phyloP scores from a whole-genome alignment of 2,113 vertebrate species.

The Prolemur simus region DNA sequence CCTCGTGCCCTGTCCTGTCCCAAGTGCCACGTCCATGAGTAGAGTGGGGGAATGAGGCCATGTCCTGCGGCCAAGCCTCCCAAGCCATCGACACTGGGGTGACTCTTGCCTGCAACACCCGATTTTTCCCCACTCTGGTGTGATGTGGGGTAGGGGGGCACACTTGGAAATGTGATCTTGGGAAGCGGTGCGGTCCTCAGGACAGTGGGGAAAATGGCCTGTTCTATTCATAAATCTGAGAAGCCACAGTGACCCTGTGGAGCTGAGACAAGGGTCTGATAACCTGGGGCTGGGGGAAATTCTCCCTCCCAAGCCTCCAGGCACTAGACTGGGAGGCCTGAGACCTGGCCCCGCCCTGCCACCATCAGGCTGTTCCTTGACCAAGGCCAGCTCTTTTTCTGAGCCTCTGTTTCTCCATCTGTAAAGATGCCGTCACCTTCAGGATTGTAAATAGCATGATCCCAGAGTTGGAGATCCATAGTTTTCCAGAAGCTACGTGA shows the following conservation, averaged over 20 bases:
- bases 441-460: neutral
- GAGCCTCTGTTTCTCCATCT: neutral
- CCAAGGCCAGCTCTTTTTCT: neutral
- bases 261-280: neutral
- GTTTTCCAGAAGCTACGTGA: neutral
- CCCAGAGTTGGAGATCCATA: neutral
- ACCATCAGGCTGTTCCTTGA: neutral
- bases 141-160: accelerated
- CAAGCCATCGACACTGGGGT: neutral
- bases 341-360: neutral
- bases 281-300: neutral
- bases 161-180: neutral
- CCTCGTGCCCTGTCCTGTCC: neutral
- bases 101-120: neutral
- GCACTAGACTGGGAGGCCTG: neutral
- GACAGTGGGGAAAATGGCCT: neutral
- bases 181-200: neutral
- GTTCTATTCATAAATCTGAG: neutral
- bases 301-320: neutral
- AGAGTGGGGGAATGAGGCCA: neutral
- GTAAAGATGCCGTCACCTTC: neutral
- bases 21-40: neutral
- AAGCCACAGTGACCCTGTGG: neutral
- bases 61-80: neutral
- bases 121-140: neutral